phyloP scores from a whole-genome alignment of 2,113 vertebrate genomes.

The Semicossyphus pulcher region DNA sequence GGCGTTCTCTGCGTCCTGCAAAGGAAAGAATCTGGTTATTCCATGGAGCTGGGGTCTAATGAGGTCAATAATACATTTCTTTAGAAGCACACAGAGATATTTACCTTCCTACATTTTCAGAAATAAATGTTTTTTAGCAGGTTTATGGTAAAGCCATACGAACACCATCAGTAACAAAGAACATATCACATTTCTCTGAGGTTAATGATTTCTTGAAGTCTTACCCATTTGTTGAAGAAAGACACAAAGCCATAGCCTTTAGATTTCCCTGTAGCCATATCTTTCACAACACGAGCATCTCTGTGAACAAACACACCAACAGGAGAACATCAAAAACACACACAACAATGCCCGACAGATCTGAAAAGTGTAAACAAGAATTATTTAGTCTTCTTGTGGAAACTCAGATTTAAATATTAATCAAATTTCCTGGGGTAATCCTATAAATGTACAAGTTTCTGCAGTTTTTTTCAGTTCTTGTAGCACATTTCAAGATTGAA shows the following conservation, averaged over 20 bases:
- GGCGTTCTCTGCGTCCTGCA: constrained; percentile 95
- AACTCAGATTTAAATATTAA: neutral
- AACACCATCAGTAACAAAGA: no score
- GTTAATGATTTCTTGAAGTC: constrained; percentile 13
- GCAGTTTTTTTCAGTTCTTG: no score
- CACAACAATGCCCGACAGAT: neutral
- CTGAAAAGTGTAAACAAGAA: neutral
- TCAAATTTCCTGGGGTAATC: no score
- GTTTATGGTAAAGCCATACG: no score
- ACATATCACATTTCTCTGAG: no score
- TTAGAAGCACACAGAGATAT: no score
- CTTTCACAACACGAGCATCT: constrained; percentile 98
- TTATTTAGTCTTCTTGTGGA: neutral
- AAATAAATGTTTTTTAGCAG: no score
- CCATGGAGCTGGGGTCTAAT: neutral
- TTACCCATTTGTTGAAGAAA: constrained; percentile 99
- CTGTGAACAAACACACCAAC: constrained; percentile 76
- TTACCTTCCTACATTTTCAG: no score
- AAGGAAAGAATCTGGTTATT: constrained; percentile 2
- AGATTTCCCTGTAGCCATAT: constrained; percentile 98
- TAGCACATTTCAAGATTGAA: no score
- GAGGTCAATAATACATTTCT: neutral
- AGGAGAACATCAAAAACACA: neutral
- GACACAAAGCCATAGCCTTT: constrained; percentile 99
- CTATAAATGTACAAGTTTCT: no score